phyloP scores from a whole-genome alignment of 2,888 invertebrate genomes.

The Troilus luridus region DNA sequence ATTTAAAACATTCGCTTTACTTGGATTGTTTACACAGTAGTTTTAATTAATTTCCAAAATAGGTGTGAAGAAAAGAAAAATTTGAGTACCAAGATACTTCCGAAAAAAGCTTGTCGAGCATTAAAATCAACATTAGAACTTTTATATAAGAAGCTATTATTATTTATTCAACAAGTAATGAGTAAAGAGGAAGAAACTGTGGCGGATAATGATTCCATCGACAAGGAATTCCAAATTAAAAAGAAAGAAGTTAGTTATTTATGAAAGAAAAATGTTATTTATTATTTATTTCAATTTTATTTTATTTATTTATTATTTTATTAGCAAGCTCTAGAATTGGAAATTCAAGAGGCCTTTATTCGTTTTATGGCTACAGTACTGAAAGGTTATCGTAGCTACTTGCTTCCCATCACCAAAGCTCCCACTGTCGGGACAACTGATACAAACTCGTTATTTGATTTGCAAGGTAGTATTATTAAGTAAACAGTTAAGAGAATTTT shows the following conservation, averaged over 20 bases:
- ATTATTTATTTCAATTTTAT: not conserved
- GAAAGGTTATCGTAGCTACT: slow-evolving; percentile 88
- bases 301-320: slow-evolving; percentile 66
- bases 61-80: slow-evolving; percentile 91
- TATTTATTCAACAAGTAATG: slow-evolving; percentile 68
- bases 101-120: slow-evolving; percentile 88
- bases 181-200: slow-evolving; percentile 59
- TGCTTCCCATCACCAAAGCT: slow-evolving; percentile 93
- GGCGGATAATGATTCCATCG: slow-evolving; percentile 73
- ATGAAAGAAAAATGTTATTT: not conserved
- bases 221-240: slow-evolving; percentile 85
- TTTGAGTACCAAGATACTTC: slow-evolving; percentile 84
- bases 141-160: slow-evolving; percentile 75
- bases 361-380: slow-evolving; percentile 94
- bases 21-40: not conserved
- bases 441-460: slow-evolving; percentile 93
- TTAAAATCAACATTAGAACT: slow-evolving; percentile 84
- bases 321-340: slow-evolving; percentile 88
- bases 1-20: slow-evolving; percentile 8
- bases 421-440: slow-evolving; percentile 96
- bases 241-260: slow-evolving; percentile 79
- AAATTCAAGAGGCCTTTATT: slow-evolving; percentile 97
- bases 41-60: slow-evolving; percentile 68
- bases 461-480: slow-evolving; percentile 74
- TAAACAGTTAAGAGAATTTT: not conserved